Base-by-base conservation (phyloP, 2,888 invertebrate genomes). In the Aphidoletes aphidimyza region DNA sequence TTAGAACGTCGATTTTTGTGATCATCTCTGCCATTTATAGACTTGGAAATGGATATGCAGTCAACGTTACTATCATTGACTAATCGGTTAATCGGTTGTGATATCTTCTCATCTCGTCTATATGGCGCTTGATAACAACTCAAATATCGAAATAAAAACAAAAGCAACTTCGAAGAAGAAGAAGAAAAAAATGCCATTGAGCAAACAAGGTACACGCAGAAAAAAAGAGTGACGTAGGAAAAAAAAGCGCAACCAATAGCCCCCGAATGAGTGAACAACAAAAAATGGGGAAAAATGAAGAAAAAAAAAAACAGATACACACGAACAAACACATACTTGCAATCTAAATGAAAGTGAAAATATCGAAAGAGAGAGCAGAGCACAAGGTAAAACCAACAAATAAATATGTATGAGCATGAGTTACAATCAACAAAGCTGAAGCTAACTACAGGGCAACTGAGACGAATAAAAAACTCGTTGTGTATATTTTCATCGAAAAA, bases 21-120 rank as follows among this genome's bases (percentile, higher is more conserved):
- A 69, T 69, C 26, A 69, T 69, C 69, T 69, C 30, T 69, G 69
- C 34, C 69, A 69, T 26, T 69, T 69, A 69, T 69, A 54, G 54
- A 54, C 69, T 69, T 26, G 3, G 69, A 69, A 69, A 69, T 69
- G 69, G 69, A 69, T 69, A 69, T 34, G 69, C 69, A 69, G 69
- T 69, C 69, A 69, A 69, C 69, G 69, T 69, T 69, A 69, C 69
- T 69, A 69, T 69, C 69, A 69, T 69, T 69, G 69, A 69, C 69
- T 69, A 69, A 69, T 69, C 69, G 69, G 69, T 69, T 69, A 69
- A 69, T 69, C 69, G 69, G 30, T 69, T 69, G 69, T 30, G 69
- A 54, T 5, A 69, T 26, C 14, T 69, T 2, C 11, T 69, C 69
- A 69, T 69, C n/a, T n/a, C 69, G 69, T 69, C 69, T 69, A 14